Base-by-base conservation (phyloP, 2,888 invertebrate species). In the Drosophila nigricruria region DNA sequence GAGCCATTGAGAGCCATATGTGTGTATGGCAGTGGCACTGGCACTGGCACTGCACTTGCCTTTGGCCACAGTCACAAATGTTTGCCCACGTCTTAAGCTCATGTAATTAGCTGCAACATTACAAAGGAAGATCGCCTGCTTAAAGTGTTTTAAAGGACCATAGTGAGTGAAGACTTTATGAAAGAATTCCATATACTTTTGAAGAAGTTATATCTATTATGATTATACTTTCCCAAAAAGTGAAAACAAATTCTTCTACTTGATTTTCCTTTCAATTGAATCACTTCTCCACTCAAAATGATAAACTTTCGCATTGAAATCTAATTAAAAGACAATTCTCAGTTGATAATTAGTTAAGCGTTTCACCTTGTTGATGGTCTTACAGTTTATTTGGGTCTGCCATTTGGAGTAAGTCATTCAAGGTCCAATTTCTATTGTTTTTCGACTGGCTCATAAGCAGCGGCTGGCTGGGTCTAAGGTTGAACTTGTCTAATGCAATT, bases 401-500 rank as follows among this genome's bases (percentile, higher is more conserved):
- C 36, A 63, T 57, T 56, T 45, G 30, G 38, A 43, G 38, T 36
- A 23, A 32, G 36, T 10, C n/a, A 47, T 43, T 59, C 61, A 71
- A 56, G 66, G 66, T 62, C 45, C 38, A 9, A 54, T 25, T 52
- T 30, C n/a, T 25, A 62, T 77, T 67, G 72, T 74, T 57, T 56
- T 58, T 50, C 59, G 47, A 25, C 34, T 60, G 45, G 43, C 57
- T 45, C 43, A 53, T 36, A 57, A 62, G 52, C 47, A 38, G 18
- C 38, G 47, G 27, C 52, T 49, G 14, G 32, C 50, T 50, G 14
- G 38, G 47, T 50, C 52, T 43, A 56, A 67, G 71, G 63, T 71
- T 71, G 42, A 77, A 77, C 68, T 66, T 66, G 53, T 43, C 71
- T 58, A 70, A 70, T 66, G 70, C 70, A 73, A 73, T 76, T 66